Conservation (phyloP, 1,140 invertebrate genomes). For the Pemphigus obesinymphae region DNA sequence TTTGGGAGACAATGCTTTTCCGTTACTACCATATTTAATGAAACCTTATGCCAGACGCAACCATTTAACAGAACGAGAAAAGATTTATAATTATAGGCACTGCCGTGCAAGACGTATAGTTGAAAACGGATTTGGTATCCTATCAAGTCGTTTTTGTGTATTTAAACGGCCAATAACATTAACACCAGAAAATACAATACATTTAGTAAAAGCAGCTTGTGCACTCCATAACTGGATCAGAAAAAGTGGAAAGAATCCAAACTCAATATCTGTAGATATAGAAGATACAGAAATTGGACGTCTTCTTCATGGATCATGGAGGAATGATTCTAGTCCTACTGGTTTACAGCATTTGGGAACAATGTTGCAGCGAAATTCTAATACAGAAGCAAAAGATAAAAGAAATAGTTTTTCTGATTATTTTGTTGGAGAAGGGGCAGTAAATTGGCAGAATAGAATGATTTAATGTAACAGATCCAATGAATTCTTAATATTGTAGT, state of each 20-base stretch:
- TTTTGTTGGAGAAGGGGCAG: too few species aligned
- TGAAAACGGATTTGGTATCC: slow-evolving; percentile 9
- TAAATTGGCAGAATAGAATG: background rate
- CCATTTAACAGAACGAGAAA: slow-evolving; percentile 14
- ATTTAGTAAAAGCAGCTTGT: slow-evolving; percentile 2
- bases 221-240: slow-evolving; percentile 6
- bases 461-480: background rate
- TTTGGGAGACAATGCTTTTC: slow-evolving; percentile 24
- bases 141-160: background rate
- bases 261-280: background rate
- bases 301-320: background rate
- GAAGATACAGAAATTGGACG: background rate
- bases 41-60: slow-evolving; percentile 25
- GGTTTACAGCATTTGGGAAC: background rate
- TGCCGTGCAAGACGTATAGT: slow-evolving; percentile 45
- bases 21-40: background rate
- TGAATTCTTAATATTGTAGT: too few species aligned
- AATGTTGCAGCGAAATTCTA: background rate
- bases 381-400: background rate
- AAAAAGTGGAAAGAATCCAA: background rate
- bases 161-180: background rate
- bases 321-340: background rate
- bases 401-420: background rate
- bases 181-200: background rate
- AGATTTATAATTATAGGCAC: slow-evolving; percentile 50